phyloP scores from a whole-genome alignment of 1,140 invertebrate species.

The Acromyrmex charruanus region DNA sequence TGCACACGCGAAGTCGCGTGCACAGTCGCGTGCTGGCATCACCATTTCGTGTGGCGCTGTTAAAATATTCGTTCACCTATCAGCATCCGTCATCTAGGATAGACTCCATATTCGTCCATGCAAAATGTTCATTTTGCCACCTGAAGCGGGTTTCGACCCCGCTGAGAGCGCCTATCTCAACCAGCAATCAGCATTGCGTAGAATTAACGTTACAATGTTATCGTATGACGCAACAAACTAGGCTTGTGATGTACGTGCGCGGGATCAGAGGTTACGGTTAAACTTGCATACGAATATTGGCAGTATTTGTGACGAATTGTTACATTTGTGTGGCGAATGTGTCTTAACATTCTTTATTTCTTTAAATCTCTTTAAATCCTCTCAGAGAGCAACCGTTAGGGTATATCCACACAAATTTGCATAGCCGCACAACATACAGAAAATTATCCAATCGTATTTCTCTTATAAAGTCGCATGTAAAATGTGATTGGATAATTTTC shows the following conservation, averaged over 20 bases:
- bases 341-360: slow-evolving; percentile 2
- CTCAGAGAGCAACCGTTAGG: no score
- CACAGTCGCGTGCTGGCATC: slow-evolving; percentile 35
- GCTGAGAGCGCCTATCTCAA: slow-evolving; percentile 19
- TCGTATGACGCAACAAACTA: slow-evolving; percentile 42
- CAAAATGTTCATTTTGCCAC: slow-evolving; percentile 58
- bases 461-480: no score
- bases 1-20: slow-evolving; percentile 56
- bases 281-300: not conserved
- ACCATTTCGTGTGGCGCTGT: slow-evolving; percentile 28
- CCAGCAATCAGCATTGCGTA: slow-evolving; percentile 11
- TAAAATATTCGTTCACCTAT: slow-evolving; percentile 58
- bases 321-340: not conserved
- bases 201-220: slow-evolving; percentile 58
- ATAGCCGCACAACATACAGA: no score
- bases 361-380: not conserved
- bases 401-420: no score
- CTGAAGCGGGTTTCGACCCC: slow-evolving; percentile 33
- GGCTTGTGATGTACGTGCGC: slow-evolving; percentile 5
- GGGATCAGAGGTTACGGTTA: slow-evolving; percentile 3
- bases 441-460: no score
- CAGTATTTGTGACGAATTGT: not conserved
- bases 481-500: no score
- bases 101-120: slow-evolving; percentile 25
- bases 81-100: slow-evolving; percentile 34